phyloP scores from a whole-genome alignment of 2,113 vertebrate genomes.

The Donacobius atricapilla region DNA sequence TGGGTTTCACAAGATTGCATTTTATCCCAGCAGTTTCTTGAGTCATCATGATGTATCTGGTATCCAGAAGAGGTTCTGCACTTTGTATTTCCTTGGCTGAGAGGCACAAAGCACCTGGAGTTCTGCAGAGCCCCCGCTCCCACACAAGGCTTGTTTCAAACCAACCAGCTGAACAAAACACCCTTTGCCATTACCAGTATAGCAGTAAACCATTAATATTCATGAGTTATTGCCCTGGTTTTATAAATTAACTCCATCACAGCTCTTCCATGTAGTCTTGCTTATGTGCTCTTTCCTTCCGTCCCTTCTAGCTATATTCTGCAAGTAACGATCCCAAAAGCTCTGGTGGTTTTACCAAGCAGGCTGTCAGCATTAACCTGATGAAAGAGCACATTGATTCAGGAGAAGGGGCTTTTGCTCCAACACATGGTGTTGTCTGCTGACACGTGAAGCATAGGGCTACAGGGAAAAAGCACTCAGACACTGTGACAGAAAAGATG shows the following conservation, averaged over 20 bases:
- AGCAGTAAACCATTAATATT: not conserved
- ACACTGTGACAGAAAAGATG: not conserved
- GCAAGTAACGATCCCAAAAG: not conserved
- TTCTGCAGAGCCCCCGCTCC: not conserved
- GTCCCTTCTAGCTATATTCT: not conserved
- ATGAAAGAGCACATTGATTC: not conserved
- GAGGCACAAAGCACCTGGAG: not conserved
- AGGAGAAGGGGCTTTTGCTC: not conserved
- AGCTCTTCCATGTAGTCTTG: not conserved
- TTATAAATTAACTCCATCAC: not conserved
- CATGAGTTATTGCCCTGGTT: not conserved
- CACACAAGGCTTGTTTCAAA: not conserved
- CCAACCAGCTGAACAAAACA: not conserved
- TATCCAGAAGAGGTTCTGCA: not conserved
- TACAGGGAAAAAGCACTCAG: rapidly evolving
- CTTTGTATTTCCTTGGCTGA: not conserved
- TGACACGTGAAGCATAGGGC: not conserved
- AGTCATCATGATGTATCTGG: not conserved
- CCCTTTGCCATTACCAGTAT: not conserved
- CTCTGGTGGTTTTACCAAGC: not conserved
- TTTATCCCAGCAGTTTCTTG: not conserved
- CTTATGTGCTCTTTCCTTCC: not conserved
- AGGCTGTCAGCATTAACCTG: not conserved
- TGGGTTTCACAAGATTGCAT: not conserved
- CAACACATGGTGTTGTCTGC: rapidly evolving